A percentile compares a stretch with the other conserved stretches of the same genome.
Conservation (phyloP, 2,888 invertebrate species). For the Mellilla xanthometata region DNA sequence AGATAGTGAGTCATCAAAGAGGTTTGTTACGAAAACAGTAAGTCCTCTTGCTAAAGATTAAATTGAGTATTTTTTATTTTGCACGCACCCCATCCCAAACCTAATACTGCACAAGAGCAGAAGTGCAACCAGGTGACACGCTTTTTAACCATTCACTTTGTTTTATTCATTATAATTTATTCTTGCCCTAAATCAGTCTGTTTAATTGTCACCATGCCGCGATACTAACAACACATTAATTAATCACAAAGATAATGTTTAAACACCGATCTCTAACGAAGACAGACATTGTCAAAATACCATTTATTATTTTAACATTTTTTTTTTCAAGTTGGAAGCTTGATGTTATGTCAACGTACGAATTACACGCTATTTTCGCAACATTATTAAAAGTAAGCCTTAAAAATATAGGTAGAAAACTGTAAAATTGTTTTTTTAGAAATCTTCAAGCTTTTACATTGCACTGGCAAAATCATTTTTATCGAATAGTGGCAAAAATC, state of each 20-base stretch:
- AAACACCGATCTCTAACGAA: slow-evolving; percentile 73
- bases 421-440: slow-evolving; percentile 2
- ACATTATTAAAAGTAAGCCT: neutral
- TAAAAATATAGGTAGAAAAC: slow-evolving; percentile 5
- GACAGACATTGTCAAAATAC: slow-evolving; percentile 68
- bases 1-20: no score
- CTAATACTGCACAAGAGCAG: slow-evolving; percentile 64
- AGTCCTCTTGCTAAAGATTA: no score
- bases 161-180: slow-evolving; percentile 32
- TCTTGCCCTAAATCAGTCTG: slow-evolving; percentile 73
- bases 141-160: slow-evolving; percentile 36
- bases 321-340: slow-evolving; percentile 19
- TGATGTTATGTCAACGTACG: slow-evolving; percentile 12
- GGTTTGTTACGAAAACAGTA: no score
- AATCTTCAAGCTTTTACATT: neutral
- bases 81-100: slow-evolving; percentile 52
- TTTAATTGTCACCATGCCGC: slow-evolving; percentile 57
- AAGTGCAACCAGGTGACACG: slow-evolving; percentile 43
- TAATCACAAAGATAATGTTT: slow-evolving; percentile 74
- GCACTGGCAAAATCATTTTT: no score
- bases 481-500: no score
- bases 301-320: slow-evolving; percentile 25
- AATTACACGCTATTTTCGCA: neutral
- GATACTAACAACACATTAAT: slow-evolving; percentile 53
- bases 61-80: no score